Conservation (phyloP, 2,797 vertebrate genomes). For the Sebastolobus alascanus region DNA sequence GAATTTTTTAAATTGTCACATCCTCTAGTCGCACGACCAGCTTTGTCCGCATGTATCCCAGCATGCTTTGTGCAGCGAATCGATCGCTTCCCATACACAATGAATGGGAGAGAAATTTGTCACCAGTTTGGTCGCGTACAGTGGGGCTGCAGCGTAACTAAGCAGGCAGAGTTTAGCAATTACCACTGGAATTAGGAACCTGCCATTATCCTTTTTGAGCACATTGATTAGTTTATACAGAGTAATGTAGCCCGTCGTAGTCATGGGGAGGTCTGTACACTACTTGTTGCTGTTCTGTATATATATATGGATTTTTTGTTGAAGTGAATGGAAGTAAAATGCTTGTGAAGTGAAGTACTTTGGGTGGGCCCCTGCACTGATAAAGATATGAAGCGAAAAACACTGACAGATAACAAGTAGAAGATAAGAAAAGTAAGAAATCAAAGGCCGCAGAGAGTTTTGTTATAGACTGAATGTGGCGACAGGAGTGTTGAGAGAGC, state of each 20-base stretch:
- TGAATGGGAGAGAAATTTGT: not conserved
- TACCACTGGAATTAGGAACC: not conserved
- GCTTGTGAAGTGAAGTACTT: slow-evolving; percentile 13
- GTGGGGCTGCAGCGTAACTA: not conserved
- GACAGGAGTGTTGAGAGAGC: slow-evolving; percentile 34
- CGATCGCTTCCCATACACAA: too few relatives aligned
- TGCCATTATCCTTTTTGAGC: not conserved
- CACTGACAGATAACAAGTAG: slow-evolving; percentile 40
- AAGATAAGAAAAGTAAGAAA: slow-evolving; percentile 38
- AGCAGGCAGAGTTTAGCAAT: not conserved
- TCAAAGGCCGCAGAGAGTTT: slow-evolving; percentile 44
- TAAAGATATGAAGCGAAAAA: slow-evolving; percentile 34
- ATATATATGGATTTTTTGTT: not conserved
- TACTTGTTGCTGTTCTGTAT: not conserved
- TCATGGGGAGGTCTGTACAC: not conserved
- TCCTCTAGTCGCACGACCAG: too few relatives aligned
- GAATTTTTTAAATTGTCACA: not conserved
- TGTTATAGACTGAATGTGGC: slow-evolving; percentile 26
- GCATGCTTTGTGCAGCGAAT: too few relatives aligned
- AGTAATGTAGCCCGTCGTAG: not conserved
- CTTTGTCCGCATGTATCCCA: too few relatives aligned
- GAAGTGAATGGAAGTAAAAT: slow-evolving; percentile 20
- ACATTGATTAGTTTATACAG: not conserved
- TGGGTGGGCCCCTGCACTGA: slow-evolving; percentile 17
- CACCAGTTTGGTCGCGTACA: not conserved